Base-by-base conservation (phyloP, 2,797 vertebrate species). In the Galaxias olidus region DNA sequence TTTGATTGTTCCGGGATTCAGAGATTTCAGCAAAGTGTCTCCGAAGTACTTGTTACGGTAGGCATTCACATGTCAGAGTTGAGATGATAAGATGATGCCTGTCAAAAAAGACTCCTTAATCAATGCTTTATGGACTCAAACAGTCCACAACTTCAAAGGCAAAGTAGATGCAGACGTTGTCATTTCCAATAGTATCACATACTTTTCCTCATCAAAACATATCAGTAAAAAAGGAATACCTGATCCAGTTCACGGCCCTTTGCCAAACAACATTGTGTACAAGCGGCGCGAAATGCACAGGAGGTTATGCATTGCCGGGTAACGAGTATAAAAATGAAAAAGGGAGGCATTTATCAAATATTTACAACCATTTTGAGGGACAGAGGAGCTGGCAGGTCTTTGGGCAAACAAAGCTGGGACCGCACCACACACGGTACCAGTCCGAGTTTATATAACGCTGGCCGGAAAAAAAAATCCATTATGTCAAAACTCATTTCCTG, bases 401-500 rank as follows among this genome's bases (percentile, higher is more conserved):
- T 82, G 64, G 78, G 59, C 75, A 89, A 89, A 90, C 84, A 90
- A 86, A 85, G 76, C 73, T 69, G 44, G 72, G 80, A 76, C 75
- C 60, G 67, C 19, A 62, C 71, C 60, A 40, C 74, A 75, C 79
- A 76, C 86, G 77, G 80, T 73, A 72, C 70, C 65, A 68, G 69
- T 64, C 64, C 75, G 72, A 79, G 82, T 88, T 89, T 87, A 81
- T 87, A 84, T 83, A 90, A 89, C 78, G 70, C 80, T 74, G 86
- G 81, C 86, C 71, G 83, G n/a, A n/a, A n/a, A n/a, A n/a, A n/a
- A 88, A 91, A 91, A 90, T 89, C 88, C 90, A 92, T 92, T 92
- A 92, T 91, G 91, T 92, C 90, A 91, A 91, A 92, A 90, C 85
- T 87, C 67, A 92, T 91, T 92, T 93, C 91, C 91, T 92, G 85